Conservation (phyloP, 1,140 invertebrate species). For the Drosophila oshimai region DNA sequence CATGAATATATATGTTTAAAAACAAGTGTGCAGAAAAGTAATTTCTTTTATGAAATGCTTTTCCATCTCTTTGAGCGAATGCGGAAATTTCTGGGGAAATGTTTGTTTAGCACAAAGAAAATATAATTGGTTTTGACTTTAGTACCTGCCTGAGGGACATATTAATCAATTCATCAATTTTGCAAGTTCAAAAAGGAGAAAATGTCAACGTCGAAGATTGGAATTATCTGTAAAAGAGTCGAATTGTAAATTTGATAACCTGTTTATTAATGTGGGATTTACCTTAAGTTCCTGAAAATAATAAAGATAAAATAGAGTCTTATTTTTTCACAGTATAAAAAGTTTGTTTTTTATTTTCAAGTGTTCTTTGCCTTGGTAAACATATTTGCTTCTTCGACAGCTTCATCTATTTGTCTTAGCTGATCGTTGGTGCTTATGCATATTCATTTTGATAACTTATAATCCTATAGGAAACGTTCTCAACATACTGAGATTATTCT, state of each 20-base stretch:
- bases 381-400: neutral
- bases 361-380: neutral
- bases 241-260: no score
- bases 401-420: neutral
- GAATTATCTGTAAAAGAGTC: no score
- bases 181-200: neutral
- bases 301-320: no score
- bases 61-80: neutral
- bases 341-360: neutral
- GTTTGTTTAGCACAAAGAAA: neutral
- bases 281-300: no score
- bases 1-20: neutral
- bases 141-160: neutral
- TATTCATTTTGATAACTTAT: conserved; percentile 4
- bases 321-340: no score
- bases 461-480: neutral
- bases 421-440: neutral
- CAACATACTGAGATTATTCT: conserved; percentile 18
- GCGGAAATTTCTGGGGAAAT: neutral
- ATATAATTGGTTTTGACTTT: conserved; percentile 3
- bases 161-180: neutral
- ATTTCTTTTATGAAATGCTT: neutral
- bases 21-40: neutral
- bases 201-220: no score
- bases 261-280: no score